These are phyloP conservation scores for Acropora yongei DNA, from an alignment of 64 coral and sea anemone species.

Conservation along the genomic window DNA sequence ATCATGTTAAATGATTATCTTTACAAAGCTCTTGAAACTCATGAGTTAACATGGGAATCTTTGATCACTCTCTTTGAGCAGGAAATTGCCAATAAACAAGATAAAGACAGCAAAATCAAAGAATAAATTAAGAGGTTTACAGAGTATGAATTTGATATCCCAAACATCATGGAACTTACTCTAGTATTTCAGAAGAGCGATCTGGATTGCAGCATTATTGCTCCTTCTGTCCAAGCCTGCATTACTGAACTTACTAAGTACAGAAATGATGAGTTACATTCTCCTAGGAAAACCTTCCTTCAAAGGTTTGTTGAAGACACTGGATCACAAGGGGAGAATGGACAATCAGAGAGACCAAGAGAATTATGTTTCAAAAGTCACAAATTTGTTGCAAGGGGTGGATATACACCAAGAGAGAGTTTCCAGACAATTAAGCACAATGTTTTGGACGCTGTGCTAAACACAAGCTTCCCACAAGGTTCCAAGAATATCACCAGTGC, in stretches of 20 bases:
- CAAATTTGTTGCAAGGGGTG: neutral
- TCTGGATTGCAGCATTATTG: constrained; percentile 13
- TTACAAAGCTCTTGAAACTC: constrained; percentile 48
- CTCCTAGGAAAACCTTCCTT: neutral
- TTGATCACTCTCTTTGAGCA: constrained; percentile 55
- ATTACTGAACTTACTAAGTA: neutral
- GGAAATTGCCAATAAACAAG: constrained; percentile 45
- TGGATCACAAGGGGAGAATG: too few species aligned
- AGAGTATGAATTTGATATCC: constrained; percentile 53
- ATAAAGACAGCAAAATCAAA: constrained; percentile 57
- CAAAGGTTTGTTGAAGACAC: constrained; percentile 1
- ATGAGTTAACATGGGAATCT: constrained; percentile 50
- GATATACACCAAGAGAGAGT: constrained; percentile 29
- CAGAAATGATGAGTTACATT: neutral
- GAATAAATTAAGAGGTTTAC: constrained; percentile 54
- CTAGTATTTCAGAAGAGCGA: constrained; percentile 52
- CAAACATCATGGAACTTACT: constrained; percentile 48
- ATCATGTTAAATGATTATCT: constrained; percentile 55
- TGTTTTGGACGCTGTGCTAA: constrained; percentile 22
- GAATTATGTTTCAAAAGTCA: neutral
- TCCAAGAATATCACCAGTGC: constrained; percentile 49
- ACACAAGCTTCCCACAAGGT: constrained; percentile 41
- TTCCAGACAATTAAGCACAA: constrained; percentile 49
- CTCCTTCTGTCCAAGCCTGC: neutral
- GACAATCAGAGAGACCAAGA: neutral